These are phyloP conservation scores for Limnephilus auricula DNA, from an alignment of 2,888 invertebrate species.

Conservation along the genomic window DNA sequence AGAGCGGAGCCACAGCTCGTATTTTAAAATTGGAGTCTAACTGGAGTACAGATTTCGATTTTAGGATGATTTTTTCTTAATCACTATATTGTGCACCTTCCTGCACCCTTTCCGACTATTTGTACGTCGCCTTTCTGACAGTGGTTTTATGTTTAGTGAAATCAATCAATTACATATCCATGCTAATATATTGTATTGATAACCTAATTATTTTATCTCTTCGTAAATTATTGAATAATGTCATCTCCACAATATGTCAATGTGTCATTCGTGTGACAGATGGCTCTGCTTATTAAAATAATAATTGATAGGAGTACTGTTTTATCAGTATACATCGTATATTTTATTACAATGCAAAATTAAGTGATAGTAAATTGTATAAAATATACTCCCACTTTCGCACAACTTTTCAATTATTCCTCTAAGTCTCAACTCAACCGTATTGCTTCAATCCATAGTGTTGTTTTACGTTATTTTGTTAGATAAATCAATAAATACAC, in stretches of 20 bases:
- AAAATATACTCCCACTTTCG: too few relatives aligned
- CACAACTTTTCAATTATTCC: too few relatives aligned
- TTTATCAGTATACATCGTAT: not conserved
- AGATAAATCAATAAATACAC: too few relatives aligned
- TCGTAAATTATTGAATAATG: not conserved
- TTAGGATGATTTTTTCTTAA: not conserved
- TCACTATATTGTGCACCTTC: not conserved
- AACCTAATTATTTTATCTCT: not conserved
- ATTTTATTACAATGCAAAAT: not conserved
- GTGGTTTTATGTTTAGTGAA: not conserved
- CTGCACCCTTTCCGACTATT: not conserved
- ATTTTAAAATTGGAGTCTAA: not conserved
- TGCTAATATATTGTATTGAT: not conserved
- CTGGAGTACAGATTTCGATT: too few relatives aligned
- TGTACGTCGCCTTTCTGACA: not conserved
- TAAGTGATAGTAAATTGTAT: too few relatives aligned
- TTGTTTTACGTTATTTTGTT: too few relatives aligned
- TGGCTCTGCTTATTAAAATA: not conserved
- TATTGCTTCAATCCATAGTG: too few relatives aligned
- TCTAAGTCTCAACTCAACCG: too few relatives aligned
- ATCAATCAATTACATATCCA: not conserved
- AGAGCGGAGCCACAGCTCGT: not conserved
- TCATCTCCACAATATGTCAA: not conserved
- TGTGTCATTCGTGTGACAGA: not conserved
- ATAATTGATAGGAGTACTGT: not conserved